Conservation (phyloP, 2,113 vertebrate genomes). For the Tamias sibiricus region DNA sequence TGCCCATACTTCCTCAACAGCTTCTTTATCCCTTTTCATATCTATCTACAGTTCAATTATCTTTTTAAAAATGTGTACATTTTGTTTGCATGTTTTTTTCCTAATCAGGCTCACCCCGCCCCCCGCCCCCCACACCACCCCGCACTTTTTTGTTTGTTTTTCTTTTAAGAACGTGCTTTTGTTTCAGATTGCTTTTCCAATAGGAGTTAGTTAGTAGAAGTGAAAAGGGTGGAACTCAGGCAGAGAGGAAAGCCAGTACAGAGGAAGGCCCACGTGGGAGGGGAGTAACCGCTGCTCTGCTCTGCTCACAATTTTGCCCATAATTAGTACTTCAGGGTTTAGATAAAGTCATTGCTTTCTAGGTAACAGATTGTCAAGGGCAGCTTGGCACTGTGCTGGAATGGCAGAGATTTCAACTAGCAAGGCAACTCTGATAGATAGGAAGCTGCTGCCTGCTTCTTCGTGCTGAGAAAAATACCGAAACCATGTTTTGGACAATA, state of each 20-base stretch:
- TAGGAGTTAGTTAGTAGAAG: background rate
- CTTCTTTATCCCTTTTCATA: background rate
- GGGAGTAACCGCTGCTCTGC: background rate
- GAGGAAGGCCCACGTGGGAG: background rate
- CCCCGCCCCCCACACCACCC: no score
- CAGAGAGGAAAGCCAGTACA: background rate
- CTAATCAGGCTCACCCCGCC: background rate
- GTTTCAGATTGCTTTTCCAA: conserved; percentile 5
- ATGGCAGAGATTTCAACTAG: background rate
- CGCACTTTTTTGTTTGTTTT: background rate
- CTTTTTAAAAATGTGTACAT: background rate
- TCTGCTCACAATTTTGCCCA: background rate
- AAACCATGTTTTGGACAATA: background rate
- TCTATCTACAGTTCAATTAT: background rate
- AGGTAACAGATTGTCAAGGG: background rate
- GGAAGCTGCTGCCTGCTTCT: background rate
- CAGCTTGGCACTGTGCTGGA: background rate
- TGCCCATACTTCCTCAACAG: background rate
- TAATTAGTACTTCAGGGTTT: background rate
- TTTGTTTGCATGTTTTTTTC: background rate
- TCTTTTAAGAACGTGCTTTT: background rate
- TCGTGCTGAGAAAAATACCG: background rate
- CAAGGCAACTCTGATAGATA: background rate
- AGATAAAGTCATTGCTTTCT: background rate
- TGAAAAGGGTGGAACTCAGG: background rate